Evolutionary conservation across 2,113 vertebrate species (phyloP).

Genomic region (Platycercus adscitus): DNA sequence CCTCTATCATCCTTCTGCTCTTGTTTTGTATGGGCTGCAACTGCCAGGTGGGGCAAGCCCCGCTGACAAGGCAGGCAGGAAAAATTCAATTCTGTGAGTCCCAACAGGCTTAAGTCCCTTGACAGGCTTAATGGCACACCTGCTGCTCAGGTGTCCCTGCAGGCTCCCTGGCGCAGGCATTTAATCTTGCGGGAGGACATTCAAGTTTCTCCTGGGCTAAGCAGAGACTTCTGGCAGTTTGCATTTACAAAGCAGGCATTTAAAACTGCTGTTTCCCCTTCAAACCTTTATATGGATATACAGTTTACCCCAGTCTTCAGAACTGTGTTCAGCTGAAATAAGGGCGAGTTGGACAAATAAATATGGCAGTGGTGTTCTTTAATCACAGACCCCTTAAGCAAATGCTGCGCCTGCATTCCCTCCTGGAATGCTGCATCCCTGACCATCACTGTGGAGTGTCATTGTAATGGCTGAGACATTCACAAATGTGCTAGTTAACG

Average conservation of each 20-base stretch:
- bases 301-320: neutral
- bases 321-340: neutral
- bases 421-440: neutral
- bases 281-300: neutral
- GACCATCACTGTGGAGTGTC: neutral
- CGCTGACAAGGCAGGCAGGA: neutral
- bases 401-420: neutral
- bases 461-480: neutral
- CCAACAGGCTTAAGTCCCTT: neutral
- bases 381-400: neutral
- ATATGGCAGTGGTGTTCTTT: neutral
- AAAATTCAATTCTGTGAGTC: neutral
- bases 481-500: neutral
- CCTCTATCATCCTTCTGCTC: neutral
- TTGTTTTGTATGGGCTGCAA: neutral
- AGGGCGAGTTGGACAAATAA: neutral
- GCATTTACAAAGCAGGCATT: neutral
- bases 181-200: neutral
- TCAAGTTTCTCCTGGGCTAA: neutral
- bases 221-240: neutral
- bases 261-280: neutral
- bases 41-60: conserved; percentile 12
- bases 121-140: neutral
- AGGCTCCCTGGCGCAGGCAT: neutral
- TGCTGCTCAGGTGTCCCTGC: conserved; percentile 19